These are phyloP conservation scores for Dicentrarchus labrax DNA, from an alignment of 2,113 vertebrate species.

Conservation along the genomic window DNA sequence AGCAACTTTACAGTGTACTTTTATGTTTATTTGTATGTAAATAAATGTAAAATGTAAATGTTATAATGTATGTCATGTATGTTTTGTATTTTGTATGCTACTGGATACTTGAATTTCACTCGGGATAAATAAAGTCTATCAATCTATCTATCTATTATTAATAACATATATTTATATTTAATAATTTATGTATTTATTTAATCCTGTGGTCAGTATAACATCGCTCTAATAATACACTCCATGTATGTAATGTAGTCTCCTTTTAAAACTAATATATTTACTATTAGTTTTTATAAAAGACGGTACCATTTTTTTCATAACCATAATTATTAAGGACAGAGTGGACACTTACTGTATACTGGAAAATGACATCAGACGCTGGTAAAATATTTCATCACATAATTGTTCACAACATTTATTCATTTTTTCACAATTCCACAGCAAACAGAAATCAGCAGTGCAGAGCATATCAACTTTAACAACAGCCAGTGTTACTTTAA, in stretches of 20 bases:
- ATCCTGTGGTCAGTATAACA: neutral
- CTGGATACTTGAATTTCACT: no score
- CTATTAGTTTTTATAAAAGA: neutral
- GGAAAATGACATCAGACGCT: neutral
- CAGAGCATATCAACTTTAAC: constrained; percentile 44
- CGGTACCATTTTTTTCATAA: neutral
- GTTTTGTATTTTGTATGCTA: no score
- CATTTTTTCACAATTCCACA: constrained; percentile 61
- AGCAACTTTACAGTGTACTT: neutral
- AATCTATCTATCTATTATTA: no score
- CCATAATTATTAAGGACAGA: neutral
- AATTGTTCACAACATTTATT: constrained; percentile 67
- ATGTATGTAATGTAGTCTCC: neutral
- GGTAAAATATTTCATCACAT: constrained; percentile 31
- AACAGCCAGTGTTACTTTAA: constrained; percentile 56
- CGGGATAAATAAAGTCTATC: no score
- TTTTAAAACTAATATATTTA: neutral
- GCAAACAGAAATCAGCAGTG: constrained; percentile 65
- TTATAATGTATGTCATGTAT: no score
- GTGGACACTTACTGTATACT: neutral
- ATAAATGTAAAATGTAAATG: no score
- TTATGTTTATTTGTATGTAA: neutral
- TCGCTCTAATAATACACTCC: neutral
- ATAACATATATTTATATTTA: no score
- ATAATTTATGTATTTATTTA: neutral